A percentile compares a stretch with the other conserved stretches of the same genome.
Evolutionary conservation across 1,140 invertebrate genomes (phyloP).

Genomic region (Artemia franciscana): DNA sequence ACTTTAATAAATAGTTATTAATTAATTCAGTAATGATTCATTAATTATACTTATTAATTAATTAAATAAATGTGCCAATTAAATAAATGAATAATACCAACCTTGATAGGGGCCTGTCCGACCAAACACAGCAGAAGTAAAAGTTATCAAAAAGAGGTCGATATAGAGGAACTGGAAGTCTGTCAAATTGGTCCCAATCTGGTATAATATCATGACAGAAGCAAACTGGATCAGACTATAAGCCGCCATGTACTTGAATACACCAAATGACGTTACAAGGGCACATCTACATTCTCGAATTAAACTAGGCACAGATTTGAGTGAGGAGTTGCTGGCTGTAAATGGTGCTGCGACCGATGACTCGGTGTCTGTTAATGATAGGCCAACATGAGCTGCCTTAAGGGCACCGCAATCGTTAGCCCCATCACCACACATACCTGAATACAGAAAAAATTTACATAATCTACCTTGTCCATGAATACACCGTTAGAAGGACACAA

Average conservation of each 20-base stretch:
- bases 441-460: no score
- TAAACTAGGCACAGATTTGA: slow-evolving; percentile 28
- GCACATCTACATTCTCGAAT: slow-evolving; percentile 29
- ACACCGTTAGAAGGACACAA: slow-evolving; percentile 30
- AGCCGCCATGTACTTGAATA: slow-evolving; percentile 35
- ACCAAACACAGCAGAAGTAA: slow-evolving; percentile 51
- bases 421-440: slow-evolving; percentile 34
- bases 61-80: no score
- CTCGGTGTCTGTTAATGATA: slow-evolving; percentile 27
- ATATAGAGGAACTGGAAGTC: slow-evolving; percentile 65
- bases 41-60: no score
- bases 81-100: not conserved
- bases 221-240: slow-evolving; percentile 62
- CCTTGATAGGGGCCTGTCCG: slow-evolving; percentile 43
- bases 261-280: slow-evolving; percentile 30
- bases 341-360: slow-evolving; percentile 35
- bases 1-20: no score
- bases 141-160: slow-evolving; percentile 55
- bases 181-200: slow-evolving; percentile 43
- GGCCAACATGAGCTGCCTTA: slow-evolving; percentile 27
- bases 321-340: slow-evolving; percentile 27
- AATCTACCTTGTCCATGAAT: slow-evolving; percentile 36
- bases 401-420: slow-evolving; percentile 33
- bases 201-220: slow-evolving; percentile 72
- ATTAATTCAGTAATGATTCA: no score